A percentile compares a stretch with the other conserved stretches of the same genome.
Conservation (phyloP, 1,140 invertebrate species). For the Listronotus bonariensis region DNA sequence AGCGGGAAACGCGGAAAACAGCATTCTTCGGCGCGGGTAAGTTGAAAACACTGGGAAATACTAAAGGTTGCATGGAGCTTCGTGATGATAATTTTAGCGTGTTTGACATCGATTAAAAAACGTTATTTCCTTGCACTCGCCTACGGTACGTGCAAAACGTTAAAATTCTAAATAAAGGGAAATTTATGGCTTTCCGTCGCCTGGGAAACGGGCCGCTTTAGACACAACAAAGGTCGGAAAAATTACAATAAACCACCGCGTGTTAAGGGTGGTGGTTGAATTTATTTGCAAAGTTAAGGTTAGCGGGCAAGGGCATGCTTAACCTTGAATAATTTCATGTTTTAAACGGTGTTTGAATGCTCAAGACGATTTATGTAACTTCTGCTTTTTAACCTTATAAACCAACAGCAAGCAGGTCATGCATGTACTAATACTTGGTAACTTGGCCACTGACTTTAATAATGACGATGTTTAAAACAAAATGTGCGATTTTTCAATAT, state of each 20-base stretch:
- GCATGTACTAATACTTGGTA: no score
- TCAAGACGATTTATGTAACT: no score
- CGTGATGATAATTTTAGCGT: conserved; percentile 35
- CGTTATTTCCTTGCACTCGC: conserved; percentile 35
- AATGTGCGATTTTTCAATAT: no score
- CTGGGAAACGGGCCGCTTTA: conserved; percentile 23
- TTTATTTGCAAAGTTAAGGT: neutral
- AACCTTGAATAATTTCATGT: no score
- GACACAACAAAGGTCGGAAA: conserved; percentile 7
- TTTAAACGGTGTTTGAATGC: no score
- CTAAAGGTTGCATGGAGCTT: conserved; percentile 14
- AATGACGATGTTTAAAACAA: no score
- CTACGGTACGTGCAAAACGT: conserved; percentile 28
- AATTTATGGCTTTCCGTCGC: conserved; percentile 18
- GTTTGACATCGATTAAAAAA: conserved; percentile 34
- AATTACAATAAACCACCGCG: neutral
- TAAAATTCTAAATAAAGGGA: conserved; percentile 29
- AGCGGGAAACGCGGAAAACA: neutral
- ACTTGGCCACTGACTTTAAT: no score
- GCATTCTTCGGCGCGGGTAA: conserved; percentile 4
- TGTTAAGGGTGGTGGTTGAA: neutral
- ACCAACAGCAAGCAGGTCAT: no score
- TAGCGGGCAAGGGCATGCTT: no score
- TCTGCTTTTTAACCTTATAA: no score
- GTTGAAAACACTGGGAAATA: conserved; percentile 13